These are phyloP conservation scores for Drosophila dives DNA, from an alignment of 2,888 invertebrate genomes.

Conservation along the genomic window DNA sequence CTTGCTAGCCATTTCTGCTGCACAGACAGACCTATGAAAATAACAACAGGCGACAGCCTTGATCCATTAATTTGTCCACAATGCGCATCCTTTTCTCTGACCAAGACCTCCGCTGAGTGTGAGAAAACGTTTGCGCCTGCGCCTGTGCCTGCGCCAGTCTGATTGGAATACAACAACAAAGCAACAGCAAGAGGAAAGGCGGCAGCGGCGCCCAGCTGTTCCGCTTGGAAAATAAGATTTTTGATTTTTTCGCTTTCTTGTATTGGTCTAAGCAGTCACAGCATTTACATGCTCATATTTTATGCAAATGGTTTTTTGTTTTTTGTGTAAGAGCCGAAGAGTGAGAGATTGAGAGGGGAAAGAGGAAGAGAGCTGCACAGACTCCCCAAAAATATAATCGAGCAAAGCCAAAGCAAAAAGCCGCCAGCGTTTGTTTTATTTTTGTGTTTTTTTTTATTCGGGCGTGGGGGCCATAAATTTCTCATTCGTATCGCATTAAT, in stretches of 20 bases:
- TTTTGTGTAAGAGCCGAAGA: constrained; percentile 9
- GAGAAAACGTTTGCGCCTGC: constrained; percentile 26
- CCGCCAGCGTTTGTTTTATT: constrained; percentile 41
- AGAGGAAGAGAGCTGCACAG: constrained; percentile 1
- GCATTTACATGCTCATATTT: constrained; percentile 74
- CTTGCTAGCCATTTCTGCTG: constrained; percentile 35
- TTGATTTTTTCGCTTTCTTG: constrained; percentile 1
- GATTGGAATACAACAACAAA: constrained; percentile 29
- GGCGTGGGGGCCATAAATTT: constrained; percentile 84
- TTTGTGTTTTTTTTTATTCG: constrained; percentile 62
- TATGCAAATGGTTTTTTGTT: constrained; percentile 65
- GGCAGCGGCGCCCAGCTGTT: constrained; percentile 33
- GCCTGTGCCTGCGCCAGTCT: constrained; percentile 15
- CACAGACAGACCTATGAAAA: constrained; percentile 5
- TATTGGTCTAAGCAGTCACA: constrained; percentile 22
- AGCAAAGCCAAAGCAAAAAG: constrained; percentile 40
- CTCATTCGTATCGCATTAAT: constrained; percentile 83
- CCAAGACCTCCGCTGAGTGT: constrained; percentile 29
- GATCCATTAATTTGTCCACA: constrained; percentile 73
- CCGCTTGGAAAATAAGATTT: constrained; percentile 52
- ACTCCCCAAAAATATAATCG: constrained; percentile 14
- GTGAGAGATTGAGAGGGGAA: background rate
- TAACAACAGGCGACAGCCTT: constrained; percentile 31
- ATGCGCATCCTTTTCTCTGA: constrained; percentile 66
- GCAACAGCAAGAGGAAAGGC: background rate